Evolutionary conservation across 1,140 invertebrate genomes (phyloP), one percentile per base, ranked within the genome.

Genomic region (Lordiphosa mommai): DNA sequence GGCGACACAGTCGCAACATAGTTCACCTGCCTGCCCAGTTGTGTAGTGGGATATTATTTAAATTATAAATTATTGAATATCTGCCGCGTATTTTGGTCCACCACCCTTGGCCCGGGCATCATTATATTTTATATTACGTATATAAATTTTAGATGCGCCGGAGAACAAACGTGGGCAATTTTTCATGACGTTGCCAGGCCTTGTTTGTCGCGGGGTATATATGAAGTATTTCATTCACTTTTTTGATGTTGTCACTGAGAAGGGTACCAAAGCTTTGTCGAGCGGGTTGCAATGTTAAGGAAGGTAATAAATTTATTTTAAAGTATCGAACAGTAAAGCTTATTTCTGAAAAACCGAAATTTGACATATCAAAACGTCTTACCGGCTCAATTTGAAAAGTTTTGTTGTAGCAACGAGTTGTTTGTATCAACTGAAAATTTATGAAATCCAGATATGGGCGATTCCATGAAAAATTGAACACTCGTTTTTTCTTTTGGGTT

Each of bases 31-130:
- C 14, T 27, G 9, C 17, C 61, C 36, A 12, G n/a, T 10, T 64
- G 58, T 72, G 48, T 84, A 82, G 76, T 82, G 67, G 72, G 77
- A 23, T 82, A 82, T 82, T 82, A 82, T 82, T 82, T 84, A 82
- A 82, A 82, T 82, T 82, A 82, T 82, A 82, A 82, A 82, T 82
- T 82, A 82, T 82, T 82, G 76, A 82, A 82, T 77, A 82, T 84
- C 72, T 77, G 65, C 67, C 76, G 66, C 77, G 44, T 71, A 65
- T 66, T 76, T 74, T 70, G 56, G 73, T 58, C 47, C 50, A 41
- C 56, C 49, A 37, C 46, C 40, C 46, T 68, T 68, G 52, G 55
- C 47, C 29, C 44, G 50, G 51, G 17, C 47, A 61, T 69, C 66
- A 69, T 69, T 69, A 69, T 69, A 69, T 69, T 69, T 69, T 69